These are phyloP conservation scores for Podabrus alpinus DNA, from an alignment of 2,888 invertebrate genomes.

Conservation along the genomic window DNA sequence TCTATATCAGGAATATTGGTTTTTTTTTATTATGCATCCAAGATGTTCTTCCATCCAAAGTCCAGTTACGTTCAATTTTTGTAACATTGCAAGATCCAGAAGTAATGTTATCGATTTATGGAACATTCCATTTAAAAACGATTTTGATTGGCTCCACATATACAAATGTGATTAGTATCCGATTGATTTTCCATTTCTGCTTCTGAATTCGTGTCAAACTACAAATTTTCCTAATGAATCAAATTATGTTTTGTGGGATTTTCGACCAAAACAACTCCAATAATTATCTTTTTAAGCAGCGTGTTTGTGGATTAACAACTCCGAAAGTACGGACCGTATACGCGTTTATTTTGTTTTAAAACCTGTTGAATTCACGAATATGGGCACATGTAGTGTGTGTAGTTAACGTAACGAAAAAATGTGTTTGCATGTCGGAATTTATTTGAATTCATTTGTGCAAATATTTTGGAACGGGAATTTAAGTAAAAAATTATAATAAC, in stretches of 20 bases:
- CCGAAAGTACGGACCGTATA: neutral
- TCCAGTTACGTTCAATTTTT: no score
- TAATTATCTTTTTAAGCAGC: neutral
- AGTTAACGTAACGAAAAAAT: no score
- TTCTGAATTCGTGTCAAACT: neutral
- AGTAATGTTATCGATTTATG: neutral
- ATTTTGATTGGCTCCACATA: neutral
- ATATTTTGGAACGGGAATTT: neutral
- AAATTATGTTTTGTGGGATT: neutral
- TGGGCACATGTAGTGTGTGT: neutral
- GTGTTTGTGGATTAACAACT: no score
- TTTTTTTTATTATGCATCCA: neutral
- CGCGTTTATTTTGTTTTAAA: neutral
- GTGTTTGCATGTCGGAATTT: neutral
- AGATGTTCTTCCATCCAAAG: neutral
- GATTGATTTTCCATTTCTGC: neutral
- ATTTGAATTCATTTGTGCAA: slow-evolving; percentile 1
- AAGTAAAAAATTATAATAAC: neutral
- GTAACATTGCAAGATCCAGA: neutral
- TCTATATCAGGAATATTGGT: neutral
- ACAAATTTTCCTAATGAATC: neutral
- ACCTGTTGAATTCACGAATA: neutral
- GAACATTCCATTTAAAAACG: neutral
- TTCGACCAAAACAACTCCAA: neutral
- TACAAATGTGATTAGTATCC: neutral